Percentiles rank a stretch among this genome's conserved stretches.
phyloP scores from a whole-genome alignment of 2,888 invertebrate genomes.

The Drosophila monieri region DNA sequence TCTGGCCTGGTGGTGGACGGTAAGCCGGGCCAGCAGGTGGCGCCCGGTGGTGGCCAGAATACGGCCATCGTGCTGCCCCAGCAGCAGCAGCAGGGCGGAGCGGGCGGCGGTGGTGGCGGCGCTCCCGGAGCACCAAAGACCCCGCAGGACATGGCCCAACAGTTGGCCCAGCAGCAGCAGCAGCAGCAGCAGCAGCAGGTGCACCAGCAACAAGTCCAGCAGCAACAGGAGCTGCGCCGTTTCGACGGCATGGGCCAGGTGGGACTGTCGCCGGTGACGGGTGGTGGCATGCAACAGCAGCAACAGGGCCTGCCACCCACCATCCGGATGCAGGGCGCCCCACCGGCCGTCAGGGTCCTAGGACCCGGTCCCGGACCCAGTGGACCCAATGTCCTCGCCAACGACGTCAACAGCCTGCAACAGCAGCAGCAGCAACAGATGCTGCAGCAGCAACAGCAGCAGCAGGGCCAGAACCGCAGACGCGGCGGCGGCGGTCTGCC shows the following conservation, averaged over 20 bases:
- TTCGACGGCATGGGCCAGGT: conserved; percentile 79
- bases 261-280: conserved; percentile 48
- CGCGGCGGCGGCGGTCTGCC: conserved; percentile 59
- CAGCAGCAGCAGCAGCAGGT: conserved; percentile 47
- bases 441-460: conserved; percentile 69
- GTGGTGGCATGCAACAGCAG: conserved; percentile 46
- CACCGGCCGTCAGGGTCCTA: conserved; percentile 74
- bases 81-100: conserved; percentile 64
- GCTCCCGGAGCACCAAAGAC: conserved; percentile 62
- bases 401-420: conserved; percentile 68
- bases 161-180: conserved; percentile 69
- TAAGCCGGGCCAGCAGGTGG: conserved; percentile 47
- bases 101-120: conserved; percentile 38
- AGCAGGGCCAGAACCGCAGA: conserved; percentile 69
- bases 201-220: conserved; percentile 54
- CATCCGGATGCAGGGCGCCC: conserved; percentile 82
- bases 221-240: conserved; percentile 81
- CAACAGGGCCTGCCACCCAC: conserved; percentile 77
- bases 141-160: conserved; percentile 73
- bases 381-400: conserved; percentile 52
- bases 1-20: conserved; percentile 43
- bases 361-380: conserved; percentile 49
- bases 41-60: conserved; percentile 56
- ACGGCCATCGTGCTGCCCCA: conserved; percentile 70
- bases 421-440: conserved; percentile 64